phyloP scores from a whole-genome alignment of 2,797 vertebrate species.

The Distichodus sexfasciatus region DNA sequence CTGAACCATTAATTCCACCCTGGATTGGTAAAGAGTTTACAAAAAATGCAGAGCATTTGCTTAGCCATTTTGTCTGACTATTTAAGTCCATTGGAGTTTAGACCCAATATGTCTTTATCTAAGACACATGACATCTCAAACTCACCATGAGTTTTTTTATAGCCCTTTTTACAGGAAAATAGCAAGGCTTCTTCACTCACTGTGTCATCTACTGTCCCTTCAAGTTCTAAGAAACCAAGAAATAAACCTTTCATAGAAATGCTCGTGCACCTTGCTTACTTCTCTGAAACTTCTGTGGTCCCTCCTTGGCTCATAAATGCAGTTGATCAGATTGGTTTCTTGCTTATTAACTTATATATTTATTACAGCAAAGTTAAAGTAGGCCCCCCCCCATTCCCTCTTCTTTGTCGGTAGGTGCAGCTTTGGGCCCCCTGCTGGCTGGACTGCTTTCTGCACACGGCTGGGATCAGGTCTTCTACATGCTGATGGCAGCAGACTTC shows the following conservation, averaged over 20 bases:
- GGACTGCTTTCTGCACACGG: constrained; percentile 84
- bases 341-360: no score
- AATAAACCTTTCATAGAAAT: neutral
- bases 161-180: neutral
- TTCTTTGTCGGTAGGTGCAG: constrained; percentile 77
- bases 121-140: neutral
- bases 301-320: no score
- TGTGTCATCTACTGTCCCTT: neutral
- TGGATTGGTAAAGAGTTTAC: no score
- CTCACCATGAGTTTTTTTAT: neutral
- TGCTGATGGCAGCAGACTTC: constrained; percentile 87
- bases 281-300: no score
- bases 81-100: neutral
- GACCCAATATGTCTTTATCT: neutral
- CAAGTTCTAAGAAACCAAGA: neutral
- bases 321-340: no score
- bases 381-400: neutral
- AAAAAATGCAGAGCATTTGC: no score
- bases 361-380: neutral
- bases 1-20: no score
- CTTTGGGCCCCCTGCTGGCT: constrained; percentile 87
- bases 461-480: constrained; percentile 94
- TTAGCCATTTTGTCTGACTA: neutral
- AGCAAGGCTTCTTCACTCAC: neutral
- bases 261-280: neutral